Percentiles rank a stretch among this genome's conserved stretches.
phyloP scores from a whole-genome alignment of 1,140 invertebrate genomes.

The Cylas formicarius region DNA sequence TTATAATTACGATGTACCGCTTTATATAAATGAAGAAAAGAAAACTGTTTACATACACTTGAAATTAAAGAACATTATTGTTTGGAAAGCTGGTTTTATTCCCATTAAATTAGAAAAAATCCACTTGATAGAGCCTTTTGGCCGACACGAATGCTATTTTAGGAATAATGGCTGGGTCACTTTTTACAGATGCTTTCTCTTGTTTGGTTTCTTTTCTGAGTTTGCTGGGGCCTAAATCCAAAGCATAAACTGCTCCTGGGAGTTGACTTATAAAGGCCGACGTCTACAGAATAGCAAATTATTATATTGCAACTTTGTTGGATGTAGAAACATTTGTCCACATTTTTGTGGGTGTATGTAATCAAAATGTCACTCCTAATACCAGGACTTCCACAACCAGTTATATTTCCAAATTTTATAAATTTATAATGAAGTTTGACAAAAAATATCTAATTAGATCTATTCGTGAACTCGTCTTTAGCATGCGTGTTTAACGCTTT shows the following conservation, averaged over 20 bases:
- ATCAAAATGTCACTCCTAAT: not conserved
- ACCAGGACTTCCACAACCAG: too few relatives aligned
- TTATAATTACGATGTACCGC: constrained; percentile 32
- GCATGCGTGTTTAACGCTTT: too few relatives aligned
- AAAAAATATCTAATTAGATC: too few relatives aligned
- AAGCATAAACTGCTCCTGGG: constrained; percentile 29
- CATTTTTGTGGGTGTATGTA: not conserved
- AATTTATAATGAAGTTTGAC: too few relatives aligned
- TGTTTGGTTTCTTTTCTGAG: constrained; percentile 18
- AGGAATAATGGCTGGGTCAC: constrained; percentile 22
- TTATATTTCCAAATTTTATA: too few relatives aligned
- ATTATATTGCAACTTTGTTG: not conserved
- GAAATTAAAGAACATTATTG: constrained; percentile 31
- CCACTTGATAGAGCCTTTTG: constrained; percentile 32
- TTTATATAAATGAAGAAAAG: constrained; percentile 25
- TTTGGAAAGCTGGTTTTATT: constrained; percentile 22
- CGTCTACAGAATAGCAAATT: constrained; percentile 23
- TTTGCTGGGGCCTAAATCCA: constrained; percentile 29
- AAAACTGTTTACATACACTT: constrained; percentile 25
- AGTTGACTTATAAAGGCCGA: constrained; percentile 25
- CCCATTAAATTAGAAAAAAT: constrained; percentile 19
- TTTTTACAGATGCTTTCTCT: constrained; percentile 19
- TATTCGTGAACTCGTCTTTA: too few relatives aligned
- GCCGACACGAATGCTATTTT: constrained; percentile 27
- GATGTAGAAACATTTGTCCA: not conserved